Base-by-base conservation (phyloP, 2,888 invertebrate genomes). In the Apamea sordens region DNA sequence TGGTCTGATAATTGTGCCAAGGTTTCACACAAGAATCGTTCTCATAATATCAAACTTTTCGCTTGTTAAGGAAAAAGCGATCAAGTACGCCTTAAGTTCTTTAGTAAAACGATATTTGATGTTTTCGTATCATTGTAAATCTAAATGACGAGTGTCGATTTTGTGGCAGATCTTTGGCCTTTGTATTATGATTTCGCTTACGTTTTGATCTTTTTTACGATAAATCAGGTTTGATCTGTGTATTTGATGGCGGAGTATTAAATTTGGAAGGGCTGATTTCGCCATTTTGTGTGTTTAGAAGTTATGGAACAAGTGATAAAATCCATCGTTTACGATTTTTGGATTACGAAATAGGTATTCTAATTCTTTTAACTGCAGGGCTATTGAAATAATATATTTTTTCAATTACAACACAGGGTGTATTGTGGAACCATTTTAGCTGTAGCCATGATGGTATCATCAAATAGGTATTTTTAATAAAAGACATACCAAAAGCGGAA, bases 81-180 rank as follows among this genome's bases (percentile, higher is more conserved):
- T 65, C 56, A 13, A 72, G 21, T 50, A 72, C 21, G 11, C 72
- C 61, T 74, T 71, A 47, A 41, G 44, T 13, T 69, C 76, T 78
- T 73, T 74, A 41, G 71, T 63, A 13, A 86, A 76, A 75, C 24
- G 78, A 72, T 86, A 78, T 80, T 75, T 75, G 28, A 70, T 73
- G 70, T 67, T 79, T 73, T 64, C 13, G 15, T 28, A 61, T 68
- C 63, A 47, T 32, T 56, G 21, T 28, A 10, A n/a, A 61, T 36
- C 59, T 41, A 74, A 82, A 69, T 82, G 24, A 79, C 73, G 73
- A 71, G 15, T 76, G 74, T 72, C 4, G 61, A 79, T 85, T 80
- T 70, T 63, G 76, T 61, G 67, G 70, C 24, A 32, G 70, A 67
- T 69, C 21, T 67, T n/a, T n/a, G n/a, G 24, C 59, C 56, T 78